Base-by-base conservation (phyloP, 2,113 vertebrate species). In the Heterochromis multidens region DNA sequence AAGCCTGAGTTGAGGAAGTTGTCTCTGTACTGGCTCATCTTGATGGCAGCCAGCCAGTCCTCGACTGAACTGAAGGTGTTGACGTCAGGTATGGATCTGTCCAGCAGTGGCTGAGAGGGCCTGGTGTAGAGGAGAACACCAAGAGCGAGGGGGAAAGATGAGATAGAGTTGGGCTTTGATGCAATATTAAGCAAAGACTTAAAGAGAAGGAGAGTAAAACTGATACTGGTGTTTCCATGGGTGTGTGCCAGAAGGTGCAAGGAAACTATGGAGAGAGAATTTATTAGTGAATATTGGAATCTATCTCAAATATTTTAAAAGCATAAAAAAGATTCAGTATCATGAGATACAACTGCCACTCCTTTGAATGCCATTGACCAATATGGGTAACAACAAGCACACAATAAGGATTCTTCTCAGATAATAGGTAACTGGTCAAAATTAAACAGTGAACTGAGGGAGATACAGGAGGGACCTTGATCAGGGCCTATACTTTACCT, bases 1-100 rank as follows among this genome's bases (percentile, higher is more conserved):
- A 99, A 99, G 93, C 99, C 98, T 80, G 98, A 98, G 0, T 96
- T 97, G 92, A 99, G 97, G 96, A 99, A 99, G 95, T 97, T 99
- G 92, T 99, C 98, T 96, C 97, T 96, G 95, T 99, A 99, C 92
- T 99, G 99, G 94, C 96, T 97, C 99, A 99, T 99, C 96, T 99
- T 99, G 93, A 99, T 98, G 89, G 99, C 99, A 4, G 95, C 96
- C 90, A 99, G 97, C 99, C 99, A 99, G 94, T 99, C 99, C 6
- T 99, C 99, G 83, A 99, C 98, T 86, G 98, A 99, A 96, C 97
- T 99, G 95, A 99, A 99, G 93, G 98, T 97, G 95, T 97, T 99
- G 95, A 99, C 99, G 95, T 99, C 98, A 31, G 98, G 99, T 94
- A 99, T 96, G 92, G 98, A 99, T 94, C 97, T 97, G 93, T 99